Percentiles rank a stretch among this genome's conserved stretches.
These are phyloP conservation scores for Neotoxoptera formosana DNA, from an alignment of 1,140 invertebrate species.

Conservation along the genomic window DNA sequence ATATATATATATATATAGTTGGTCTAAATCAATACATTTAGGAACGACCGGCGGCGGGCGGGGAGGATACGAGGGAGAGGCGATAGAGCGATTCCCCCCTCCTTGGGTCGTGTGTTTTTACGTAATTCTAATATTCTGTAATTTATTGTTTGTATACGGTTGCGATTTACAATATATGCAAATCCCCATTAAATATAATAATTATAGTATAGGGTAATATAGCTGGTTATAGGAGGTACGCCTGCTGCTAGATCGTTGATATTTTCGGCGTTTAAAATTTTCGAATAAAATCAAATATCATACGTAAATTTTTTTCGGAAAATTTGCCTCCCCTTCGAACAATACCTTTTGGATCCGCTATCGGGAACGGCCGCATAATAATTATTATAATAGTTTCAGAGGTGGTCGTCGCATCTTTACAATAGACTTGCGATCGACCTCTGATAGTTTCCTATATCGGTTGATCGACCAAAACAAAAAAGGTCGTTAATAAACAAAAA, in stretches of 20 bases:
- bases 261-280: background rate
- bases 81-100: background rate
- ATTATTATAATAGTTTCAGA: background rate
- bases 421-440: too few relatives aligned
- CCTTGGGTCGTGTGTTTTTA: background rate
- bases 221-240: background rate
- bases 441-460: too few relatives aligned
- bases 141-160: background rate
- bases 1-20: background rate
- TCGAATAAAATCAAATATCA: background rate
- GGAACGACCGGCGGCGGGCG: background rate
- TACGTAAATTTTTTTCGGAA: background rate
- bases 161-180: background rate
- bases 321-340: background rate
- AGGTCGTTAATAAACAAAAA: too few relatives aligned
- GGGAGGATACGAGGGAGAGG: background rate
- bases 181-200: background rate
- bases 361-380: background rate
- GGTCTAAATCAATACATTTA: background rate
- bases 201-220: background rate
- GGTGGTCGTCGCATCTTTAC: too few relatives aligned
- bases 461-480: too few relatives aligned
- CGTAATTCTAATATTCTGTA: slow-evolving; percentile 2
- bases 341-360: background rate
- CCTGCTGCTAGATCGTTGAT: background rate